Conservation (phyloP, 1,140 invertebrate species). For the Ctenoplectra terminalis region DNA sequence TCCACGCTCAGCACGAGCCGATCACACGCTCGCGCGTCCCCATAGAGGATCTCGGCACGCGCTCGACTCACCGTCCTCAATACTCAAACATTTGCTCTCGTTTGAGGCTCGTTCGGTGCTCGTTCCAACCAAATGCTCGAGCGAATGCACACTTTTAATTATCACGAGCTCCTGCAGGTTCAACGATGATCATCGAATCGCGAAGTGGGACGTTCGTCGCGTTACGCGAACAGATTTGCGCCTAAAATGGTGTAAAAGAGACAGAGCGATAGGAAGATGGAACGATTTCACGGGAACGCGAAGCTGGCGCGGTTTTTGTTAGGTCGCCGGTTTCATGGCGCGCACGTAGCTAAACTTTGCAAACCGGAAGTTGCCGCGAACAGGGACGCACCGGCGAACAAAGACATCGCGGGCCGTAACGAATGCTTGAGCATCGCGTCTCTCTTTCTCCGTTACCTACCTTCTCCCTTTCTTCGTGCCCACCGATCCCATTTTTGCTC, state of each 20-base stretch:
- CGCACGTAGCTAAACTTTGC: constrained; percentile 20
- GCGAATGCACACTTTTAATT: constrained; percentile 33
- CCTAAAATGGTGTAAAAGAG: neutral
- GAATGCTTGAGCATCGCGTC: constrained; percentile 5
- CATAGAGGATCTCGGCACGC: too few species aligned
- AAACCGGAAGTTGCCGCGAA: constrained; percentile 34
- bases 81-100: too few species aligned
- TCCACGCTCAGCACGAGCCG: too few species aligned
- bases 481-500: neutral
- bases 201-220: constrained; percentile 45
- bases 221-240: neutral
- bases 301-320: neutral
- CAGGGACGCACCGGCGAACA: constrained; percentile 19
- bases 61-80: too few species aligned
- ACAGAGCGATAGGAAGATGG: too few species aligned
- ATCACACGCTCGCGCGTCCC: too few species aligned
- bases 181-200: constrained; percentile 52
- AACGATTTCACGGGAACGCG: neutral
- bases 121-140: too few species aligned
- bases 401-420: constrained; percentile 30
- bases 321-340: constrained; percentile 14
- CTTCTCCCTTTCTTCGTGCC: too few species aligned
- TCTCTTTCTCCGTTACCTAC: neutral
- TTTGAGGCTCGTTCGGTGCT: too few species aligned
- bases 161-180: constrained; percentile 17